Evolutionary conservation across 2,797 vertebrate species (phyloP).

Genomic region (Epinephelus awoara): DNA sequence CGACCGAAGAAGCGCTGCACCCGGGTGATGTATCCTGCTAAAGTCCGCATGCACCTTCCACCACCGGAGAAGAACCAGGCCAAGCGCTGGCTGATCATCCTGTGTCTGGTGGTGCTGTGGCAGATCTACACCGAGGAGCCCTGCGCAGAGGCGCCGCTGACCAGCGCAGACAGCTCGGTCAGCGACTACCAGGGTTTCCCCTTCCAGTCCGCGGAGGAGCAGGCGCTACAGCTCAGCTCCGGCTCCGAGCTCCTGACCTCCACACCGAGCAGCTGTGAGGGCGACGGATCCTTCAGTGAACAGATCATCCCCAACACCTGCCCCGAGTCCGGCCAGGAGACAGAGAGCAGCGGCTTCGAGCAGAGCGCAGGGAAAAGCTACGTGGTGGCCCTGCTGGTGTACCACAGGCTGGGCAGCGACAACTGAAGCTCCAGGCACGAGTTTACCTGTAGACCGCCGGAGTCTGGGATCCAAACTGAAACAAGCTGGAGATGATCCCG

Average conservation of each 20-base stretch:
- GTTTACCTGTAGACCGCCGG: not conserved
- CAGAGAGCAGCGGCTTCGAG: conserved; percentile 56
- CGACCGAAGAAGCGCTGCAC: conserved; percentile 81
- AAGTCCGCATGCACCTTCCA: conserved; percentile 87
- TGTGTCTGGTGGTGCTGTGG: conserved; percentile 85
- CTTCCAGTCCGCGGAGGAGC: conserved; percentile 76
- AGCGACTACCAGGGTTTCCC: conserved; percentile 69
- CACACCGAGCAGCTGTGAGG: not conserved
- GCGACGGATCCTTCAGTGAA: not conserved
- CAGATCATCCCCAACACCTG: conserved; percentile 53
- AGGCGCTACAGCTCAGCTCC: conserved; percentile 35
- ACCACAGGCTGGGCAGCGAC: conserved; percentile 82
- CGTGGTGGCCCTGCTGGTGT: conserved; percentile 85
- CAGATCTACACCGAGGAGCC: conserved; percentile 88
- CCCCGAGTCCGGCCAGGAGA: conserved; percentile 33
- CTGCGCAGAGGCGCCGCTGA: conserved; percentile 54
- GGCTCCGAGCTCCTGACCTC: conserved; percentile 19
- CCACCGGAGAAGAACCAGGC: conserved; percentile 83
- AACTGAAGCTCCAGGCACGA: conserved; percentile 51
- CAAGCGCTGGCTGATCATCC: conserved; percentile 84
- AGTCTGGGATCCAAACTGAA: not conserved
- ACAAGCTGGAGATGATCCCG: conserved; percentile 26
- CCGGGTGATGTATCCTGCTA: conserved; percentile 87
- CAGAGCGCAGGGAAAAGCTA: conserved; percentile 76
- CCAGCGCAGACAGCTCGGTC: conserved; percentile 32